Evolutionary conservation across 2,888 invertebrate species (phyloP).

Genomic region (Diabrotica balteata): DNA sequence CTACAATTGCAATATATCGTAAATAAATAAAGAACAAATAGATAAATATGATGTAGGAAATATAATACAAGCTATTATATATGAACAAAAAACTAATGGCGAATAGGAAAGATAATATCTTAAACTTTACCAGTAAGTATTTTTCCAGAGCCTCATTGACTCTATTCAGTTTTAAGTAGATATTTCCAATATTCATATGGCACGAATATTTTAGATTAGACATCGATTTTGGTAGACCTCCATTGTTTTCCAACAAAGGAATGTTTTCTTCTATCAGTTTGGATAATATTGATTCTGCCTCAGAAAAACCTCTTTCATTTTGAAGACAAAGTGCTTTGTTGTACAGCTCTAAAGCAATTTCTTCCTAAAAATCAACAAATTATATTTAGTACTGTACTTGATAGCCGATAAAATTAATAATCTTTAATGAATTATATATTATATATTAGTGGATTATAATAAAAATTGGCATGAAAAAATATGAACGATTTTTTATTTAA

Average conservation of each 20-base stretch:
- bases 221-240: slow-evolving; percentile 66
- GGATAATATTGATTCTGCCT: slow-evolving; percentile 73
- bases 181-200: slow-evolving; percentile 79
- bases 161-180: slow-evolving; percentile 68
- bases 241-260: slow-evolving; percentile 63
- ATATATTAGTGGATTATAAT: too few relatives aligned
- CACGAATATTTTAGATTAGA: slow-evolving; percentile 84
- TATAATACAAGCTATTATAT: too few relatives aligned
- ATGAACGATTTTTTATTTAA: too few relatives aligned
- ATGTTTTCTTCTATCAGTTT: slow-evolving; percentile 69
- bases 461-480: too few relatives aligned
- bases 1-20: too few relatives aligned
- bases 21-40: too few relatives aligned
- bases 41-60: too few relatives aligned
- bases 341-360: slow-evolving; percentile 81
- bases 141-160: slow-evolving; percentile 71
- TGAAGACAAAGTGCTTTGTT: slow-evolving; percentile 77
- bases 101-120: too few relatives aligned
- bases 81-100: too few relatives aligned
- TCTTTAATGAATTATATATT: too few relatives aligned
- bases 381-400: too few relatives aligned
- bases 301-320: slow-evolving; percentile 69
- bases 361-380: slow-evolving; percentile 64
- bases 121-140: slow-evolving; percentile 66
- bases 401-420: too few relatives aligned